These are phyloP conservation scores for Gymnocypris eckloni DNA, from an alignment of 2,797 vertebrate genomes.

Conservation along the genomic window DNA sequence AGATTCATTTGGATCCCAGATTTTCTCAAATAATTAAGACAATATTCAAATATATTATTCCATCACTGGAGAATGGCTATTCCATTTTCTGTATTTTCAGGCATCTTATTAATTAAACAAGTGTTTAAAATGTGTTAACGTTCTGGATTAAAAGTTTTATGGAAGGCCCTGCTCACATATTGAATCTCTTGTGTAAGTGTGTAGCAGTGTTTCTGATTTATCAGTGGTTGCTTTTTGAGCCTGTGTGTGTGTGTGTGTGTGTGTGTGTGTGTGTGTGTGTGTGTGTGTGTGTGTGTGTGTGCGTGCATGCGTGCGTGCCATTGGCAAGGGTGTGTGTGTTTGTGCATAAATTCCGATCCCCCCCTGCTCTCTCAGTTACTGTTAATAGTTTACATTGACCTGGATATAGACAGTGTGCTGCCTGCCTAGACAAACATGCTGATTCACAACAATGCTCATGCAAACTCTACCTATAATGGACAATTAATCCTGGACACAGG, in stretches of 20 bases:
- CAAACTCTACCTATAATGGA: slow-evolving; percentile 65
- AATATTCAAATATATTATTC: neutral
- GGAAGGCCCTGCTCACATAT: neutral
- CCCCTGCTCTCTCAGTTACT: slow-evolving; percentile 10
- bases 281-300: neutral
- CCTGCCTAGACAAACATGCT: slow-evolving; percentile 77
- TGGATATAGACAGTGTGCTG: slow-evolving; percentile 66
- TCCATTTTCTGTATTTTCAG: no score
- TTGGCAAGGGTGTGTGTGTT: slow-evolving; percentile 19
- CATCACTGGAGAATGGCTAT: slow-evolving; percentile 1
- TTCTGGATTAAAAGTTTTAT: neutral
- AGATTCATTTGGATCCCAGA: no score
- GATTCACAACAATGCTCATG: slow-evolving; percentile 70
- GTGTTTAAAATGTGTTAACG: no score
- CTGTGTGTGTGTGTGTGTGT: slow-evolving; percentile 13
- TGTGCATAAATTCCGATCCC: slow-evolving; percentile 43
- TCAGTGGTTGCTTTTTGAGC: neutral
- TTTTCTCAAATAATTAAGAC: neutral
- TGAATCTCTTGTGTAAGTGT: neutral
- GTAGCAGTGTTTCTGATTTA: slow-evolving; percentile 31
- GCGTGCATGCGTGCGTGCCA: neutral
- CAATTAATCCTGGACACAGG: slow-evolving; percentile 75
- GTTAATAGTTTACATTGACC: slow-evolving; percentile 68
- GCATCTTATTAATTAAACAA: neutral
- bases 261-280: slow-evolving; percentile 36